Percentiles rank a stretch among this genome's conserved stretches.
phyloP scores from a whole-genome alignment of 2,888 invertebrate species.

The Chromoteleia sp. region DNA sequence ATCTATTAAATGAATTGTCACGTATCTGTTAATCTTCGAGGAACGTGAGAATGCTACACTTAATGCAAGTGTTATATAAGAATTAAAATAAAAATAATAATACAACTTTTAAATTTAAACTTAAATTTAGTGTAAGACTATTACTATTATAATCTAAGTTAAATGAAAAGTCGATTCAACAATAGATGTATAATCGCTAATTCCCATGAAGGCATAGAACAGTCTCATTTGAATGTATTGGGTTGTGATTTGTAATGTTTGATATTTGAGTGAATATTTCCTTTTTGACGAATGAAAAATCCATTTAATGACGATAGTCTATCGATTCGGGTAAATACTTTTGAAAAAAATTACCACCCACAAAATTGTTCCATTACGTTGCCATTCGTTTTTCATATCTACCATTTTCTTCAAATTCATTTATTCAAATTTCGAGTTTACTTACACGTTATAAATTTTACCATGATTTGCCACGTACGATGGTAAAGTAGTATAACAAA shows the following conservation, averaged over 20 bases:
- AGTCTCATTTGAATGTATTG: constrained; percentile 62
- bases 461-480: too few relatives aligned
- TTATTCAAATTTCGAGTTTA: neutral
- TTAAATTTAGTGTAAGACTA: too few relatives aligned
- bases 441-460: too few relatives aligned
- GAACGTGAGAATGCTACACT: neutral
- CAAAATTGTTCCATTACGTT: too few relatives aligned
- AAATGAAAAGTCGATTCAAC: constrained; percentile 57
- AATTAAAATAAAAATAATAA: neutral
- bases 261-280: constrained; percentile 53
- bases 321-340: constrained; percentile 48
- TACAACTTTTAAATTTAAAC: neutral
- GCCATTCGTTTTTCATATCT: too few relatives aligned
- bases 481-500: too few relatives aligned
- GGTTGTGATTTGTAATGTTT: constrained; percentile 60
- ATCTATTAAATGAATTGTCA: neutral
- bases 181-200: constrained; percentile 36
- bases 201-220: constrained; percentile 45
- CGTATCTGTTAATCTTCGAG: constrained; percentile 4
- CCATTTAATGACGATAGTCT: constrained; percentile 22
- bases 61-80: neutral
- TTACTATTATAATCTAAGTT: too few relatives aligned
- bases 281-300: constrained; percentile 44
- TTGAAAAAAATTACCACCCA: constrained; percentile 15
- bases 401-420: neutral